These are phyloP conservation scores for Zapornia atra DNA, from an alignment of 2,113 vertebrate species.

Conservation along the genomic window DNA sequence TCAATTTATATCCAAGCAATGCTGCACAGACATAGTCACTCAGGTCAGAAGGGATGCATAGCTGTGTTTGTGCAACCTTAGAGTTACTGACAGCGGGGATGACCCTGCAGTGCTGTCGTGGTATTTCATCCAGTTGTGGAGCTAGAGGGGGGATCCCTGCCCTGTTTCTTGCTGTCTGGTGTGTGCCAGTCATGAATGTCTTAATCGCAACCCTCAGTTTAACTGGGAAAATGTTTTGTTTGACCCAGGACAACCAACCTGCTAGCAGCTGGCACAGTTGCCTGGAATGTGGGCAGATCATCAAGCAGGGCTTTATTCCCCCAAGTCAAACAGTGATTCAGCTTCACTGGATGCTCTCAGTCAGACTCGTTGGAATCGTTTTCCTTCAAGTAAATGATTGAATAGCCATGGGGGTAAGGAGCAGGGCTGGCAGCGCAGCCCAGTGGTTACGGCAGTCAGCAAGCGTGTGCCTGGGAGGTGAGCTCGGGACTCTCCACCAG, in stretches of 20 bases:
- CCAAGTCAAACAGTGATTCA: constrained; percentile 29
- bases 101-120: background rate
- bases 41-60: background rate
- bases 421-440: background rate
- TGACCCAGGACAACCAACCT: background rate
- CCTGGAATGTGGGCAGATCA: background rate
- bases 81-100: background rate
- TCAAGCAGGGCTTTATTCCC: background rate
- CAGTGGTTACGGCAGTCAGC: background rate
- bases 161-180: background rate
- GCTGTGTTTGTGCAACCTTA: background rate
- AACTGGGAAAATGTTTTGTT: background rate
- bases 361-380: constrained; percentile 4
- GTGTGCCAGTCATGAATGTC: background rate
- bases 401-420: background rate
- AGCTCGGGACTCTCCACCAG: background rate
- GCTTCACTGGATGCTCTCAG: constrained; percentile 12
- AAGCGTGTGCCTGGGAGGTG: background rate
- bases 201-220: background rate
- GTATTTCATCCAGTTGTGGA: background rate
- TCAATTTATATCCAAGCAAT: rapidly evolving
- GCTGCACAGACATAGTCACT: background rate
- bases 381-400: background rate
- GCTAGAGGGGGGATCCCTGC: background rate
- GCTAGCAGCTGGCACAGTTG: background rate